Base-by-base conservation (phyloP, 23 tunicate genomes). In the Ascidia mentula region DNA sequence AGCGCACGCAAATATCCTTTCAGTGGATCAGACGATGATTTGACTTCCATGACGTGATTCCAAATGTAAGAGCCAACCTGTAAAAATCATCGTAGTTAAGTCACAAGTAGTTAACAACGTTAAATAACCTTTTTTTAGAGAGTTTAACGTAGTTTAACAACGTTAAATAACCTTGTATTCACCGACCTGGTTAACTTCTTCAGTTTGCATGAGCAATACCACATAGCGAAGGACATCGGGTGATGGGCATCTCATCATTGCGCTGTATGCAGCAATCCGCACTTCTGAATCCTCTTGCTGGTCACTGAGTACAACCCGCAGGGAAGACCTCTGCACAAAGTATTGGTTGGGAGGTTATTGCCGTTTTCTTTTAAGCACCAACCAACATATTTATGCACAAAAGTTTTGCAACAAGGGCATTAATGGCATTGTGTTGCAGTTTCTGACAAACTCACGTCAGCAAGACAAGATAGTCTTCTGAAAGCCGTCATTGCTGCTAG, bases 181-280 rank as follows among this genome's bases (percentile, higher is more conserved):
- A 74, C 59, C 5, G 31, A 45, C 89, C 73, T 85, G 89, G 53
- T 61, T 78, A 36, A 80, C 82, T 70, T 79, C 78, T 79, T 85
- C 89, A 22, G 46, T 71, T 37, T 79, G 78, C 37, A 85, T 65
- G 31, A 85, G 15, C 17, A 35, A 20, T 32, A 60, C 40, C 28
- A 85, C 46, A 37, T 79, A 36, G 8, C 45, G 46, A n/a, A 85
- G 22, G 31, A 85, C 34, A 37, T 39, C 73, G 26, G 38, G 0
- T 8, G 78, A 61, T 18, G 89, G 89, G 46, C 89, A 85, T 72
- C 79, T 83, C 89, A 85, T 85, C 77, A 85, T 61, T 20, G 74
- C 77, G 38, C 36, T 46, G 84, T 78, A 85, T 6, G 89, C 78
- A 18, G 84, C 74, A 33, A 85, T 79, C 53, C 89, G 42, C 40